These are phyloP conservation scores for Caenorhabditis zanzibari DNA, from an alignment of 2,888 invertebrate species.

Conservation along the genomic window DNA sequence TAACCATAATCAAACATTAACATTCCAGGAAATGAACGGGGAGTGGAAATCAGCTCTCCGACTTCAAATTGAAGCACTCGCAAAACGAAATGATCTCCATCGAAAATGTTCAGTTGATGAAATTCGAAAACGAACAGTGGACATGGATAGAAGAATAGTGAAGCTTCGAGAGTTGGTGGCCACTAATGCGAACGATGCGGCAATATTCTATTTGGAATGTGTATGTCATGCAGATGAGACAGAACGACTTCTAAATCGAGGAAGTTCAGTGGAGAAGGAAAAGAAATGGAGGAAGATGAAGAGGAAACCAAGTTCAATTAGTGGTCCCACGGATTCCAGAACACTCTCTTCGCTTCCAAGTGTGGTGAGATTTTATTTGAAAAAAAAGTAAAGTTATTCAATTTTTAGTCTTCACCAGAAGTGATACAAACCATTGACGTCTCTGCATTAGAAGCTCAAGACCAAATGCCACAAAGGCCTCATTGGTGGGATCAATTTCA, in stretches of 20 bases:
- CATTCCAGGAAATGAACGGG: slow-evolving; percentile 34
- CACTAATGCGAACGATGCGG: slow-evolving; percentile 72
- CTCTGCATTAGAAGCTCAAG: slow-evolving; percentile 28
- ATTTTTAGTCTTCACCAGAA: slow-evolving; percentile 49
- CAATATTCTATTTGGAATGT: slow-evolving; percentile 78
- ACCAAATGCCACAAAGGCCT: slow-evolving; percentile 58
- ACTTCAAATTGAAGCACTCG: slow-evolving; percentile 76
- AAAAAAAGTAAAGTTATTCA: background rate
- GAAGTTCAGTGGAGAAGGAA: slow-evolving; percentile 6
- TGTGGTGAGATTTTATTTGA: slow-evolving; percentile 40
- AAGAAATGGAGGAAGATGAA: slow-evolving; percentile 52
- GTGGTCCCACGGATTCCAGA: slow-evolving; percentile 2
- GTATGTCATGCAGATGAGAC: slow-evolving; percentile 77
- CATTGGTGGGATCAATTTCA: slow-evolving; percentile 69
- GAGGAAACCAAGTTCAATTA: slow-evolving; percentile 14
- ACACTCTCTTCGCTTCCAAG: slow-evolving; percentile 50
- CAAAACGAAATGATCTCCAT: slow-evolving; percentile 76
- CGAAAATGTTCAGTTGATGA: slow-evolving; percentile 57
- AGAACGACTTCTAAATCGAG: slow-evolving; percentile 70
- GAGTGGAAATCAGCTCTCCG: slow-evolving; percentile 77
- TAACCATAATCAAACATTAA: background rate
- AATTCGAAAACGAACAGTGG: slow-evolving; percentile 68
- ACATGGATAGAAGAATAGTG: slow-evolving; percentile 75
- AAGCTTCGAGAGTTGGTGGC: slow-evolving; percentile 71
- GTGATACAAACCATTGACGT: slow-evolving; percentile 59